phyloP scores from a whole-genome alignment of 2,113 vertebrate genomes.

The Sander lucioperca region DNA sequence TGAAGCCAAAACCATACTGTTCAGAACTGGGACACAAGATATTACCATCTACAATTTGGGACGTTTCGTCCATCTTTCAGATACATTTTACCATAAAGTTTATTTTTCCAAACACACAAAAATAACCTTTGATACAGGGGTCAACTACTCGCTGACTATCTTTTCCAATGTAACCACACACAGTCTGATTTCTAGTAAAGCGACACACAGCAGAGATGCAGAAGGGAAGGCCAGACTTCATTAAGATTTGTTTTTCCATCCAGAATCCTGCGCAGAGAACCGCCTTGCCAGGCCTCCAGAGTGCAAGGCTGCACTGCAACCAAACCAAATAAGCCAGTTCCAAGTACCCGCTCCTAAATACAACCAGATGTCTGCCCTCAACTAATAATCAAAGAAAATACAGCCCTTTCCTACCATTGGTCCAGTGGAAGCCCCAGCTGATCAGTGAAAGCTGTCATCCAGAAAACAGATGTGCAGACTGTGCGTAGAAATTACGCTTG shows the following conservation, averaged over 20 bases:
- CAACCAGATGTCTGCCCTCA: slow-evolving; percentile 80
- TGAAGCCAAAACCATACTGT: not conserved
- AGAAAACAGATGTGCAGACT: slow-evolving; percentile 76
- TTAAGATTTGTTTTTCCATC: slow-evolving; percentile 77
- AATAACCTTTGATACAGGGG: not conserved
- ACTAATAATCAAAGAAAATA: slow-evolving; percentile 68
- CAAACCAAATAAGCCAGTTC: slow-evolving; percentile 61
- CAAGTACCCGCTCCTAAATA: slow-evolving; percentile 71
- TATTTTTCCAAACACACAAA: slow-evolving; percentile 1
- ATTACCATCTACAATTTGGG: not conserved
- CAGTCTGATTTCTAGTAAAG: slow-evolving; percentile 27
- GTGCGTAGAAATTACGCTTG: slow-evolving; percentile 16
- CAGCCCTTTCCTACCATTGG: slow-evolving; percentile 60
- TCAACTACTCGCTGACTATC: not conserved
- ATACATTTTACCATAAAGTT: not conserved
- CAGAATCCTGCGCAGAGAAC: slow-evolving; percentile 42
- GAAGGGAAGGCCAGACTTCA: slow-evolving; percentile 62
- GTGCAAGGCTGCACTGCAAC: slow-evolving; percentile 68
- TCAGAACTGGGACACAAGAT: not conserved
- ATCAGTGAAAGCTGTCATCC: slow-evolving; percentile 76
- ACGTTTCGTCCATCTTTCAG: not conserved
- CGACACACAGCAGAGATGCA: slow-evolving; percentile 37
- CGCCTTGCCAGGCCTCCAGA: slow-evolving; percentile 56
- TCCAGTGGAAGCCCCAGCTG: slow-evolving; percentile 61
- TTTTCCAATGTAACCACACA: slow-evolving; percentile 6